Evolutionary conservation across 2,113 vertebrate species (phyloP).

Genomic region (Mus spicilegus): DNA sequence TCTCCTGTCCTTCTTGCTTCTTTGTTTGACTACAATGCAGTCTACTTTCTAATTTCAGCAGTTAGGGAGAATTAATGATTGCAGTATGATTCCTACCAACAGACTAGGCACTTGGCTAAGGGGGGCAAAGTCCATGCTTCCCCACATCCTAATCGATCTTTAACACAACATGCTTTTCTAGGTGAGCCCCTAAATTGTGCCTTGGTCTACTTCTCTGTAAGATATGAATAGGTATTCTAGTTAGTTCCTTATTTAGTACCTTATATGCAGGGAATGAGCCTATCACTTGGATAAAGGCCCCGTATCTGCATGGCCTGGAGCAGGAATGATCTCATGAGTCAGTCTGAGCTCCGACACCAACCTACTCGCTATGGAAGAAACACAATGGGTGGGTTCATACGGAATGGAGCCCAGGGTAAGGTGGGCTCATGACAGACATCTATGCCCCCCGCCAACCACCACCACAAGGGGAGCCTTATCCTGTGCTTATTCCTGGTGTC

Average conservation of each 20-base stretch:
- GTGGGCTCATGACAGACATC: background rate
- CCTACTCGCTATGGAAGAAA: no score
- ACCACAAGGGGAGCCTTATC: background rate
- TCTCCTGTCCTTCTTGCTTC: background rate
- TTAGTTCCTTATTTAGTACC: background rate
- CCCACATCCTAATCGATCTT: background rate
- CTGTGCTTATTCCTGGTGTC: background rate
- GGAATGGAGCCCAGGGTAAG: background rate
- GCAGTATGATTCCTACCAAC: background rate
- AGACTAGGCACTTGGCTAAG: background rate
- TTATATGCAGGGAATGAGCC: background rate
- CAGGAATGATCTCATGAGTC: background rate
- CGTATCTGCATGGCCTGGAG: background rate
- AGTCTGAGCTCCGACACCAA: background rate
- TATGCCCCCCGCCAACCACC: no score
- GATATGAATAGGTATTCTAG: background rate
- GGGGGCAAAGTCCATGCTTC: background rate
- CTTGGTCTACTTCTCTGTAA: background rate
- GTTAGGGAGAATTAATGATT: background rate
- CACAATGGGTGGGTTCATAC: background rate
- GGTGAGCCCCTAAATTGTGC: background rate
- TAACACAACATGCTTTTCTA: background rate
- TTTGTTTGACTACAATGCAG: background rate
- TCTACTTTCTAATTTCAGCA: background rate
- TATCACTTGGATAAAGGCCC: background rate